These are phyloP conservation scores for Thalassarche chlororhynchos DNA, from an alignment of 2,113 vertebrate species.

Conservation along the genomic window DNA sequence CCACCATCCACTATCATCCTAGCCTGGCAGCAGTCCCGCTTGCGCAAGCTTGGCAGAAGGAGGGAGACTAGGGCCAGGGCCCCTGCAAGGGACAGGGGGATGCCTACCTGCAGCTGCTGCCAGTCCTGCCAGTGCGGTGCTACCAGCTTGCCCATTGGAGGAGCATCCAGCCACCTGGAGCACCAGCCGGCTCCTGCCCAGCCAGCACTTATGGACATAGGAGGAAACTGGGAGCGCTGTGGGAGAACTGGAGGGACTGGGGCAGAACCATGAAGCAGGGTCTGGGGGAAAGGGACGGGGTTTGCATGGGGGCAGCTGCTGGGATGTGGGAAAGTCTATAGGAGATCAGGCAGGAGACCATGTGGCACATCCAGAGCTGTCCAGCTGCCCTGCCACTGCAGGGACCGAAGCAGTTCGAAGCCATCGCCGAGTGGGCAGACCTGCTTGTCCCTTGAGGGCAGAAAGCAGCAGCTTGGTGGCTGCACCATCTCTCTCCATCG, in stretches of 20 bases:
- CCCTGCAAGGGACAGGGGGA: fast-evolving
- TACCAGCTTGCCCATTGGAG: fast-evolving
- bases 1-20: neutral
- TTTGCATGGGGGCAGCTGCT: neutral
- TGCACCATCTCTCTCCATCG: fast-evolving
- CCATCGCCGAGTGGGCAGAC: fast-evolving
- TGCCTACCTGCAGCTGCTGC: neutral
- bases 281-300: neutral
- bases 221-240: neutral
- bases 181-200: neutral
- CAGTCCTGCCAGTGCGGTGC: fast-evolving
- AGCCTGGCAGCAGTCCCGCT: neutral
- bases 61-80: neutral
- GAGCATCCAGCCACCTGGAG: neutral
- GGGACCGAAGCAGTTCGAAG: neutral
- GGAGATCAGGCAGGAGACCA: neutral
- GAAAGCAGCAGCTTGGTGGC: neutral
- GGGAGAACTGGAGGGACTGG: neutral
- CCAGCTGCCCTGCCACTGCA: slow-evolving; percentile 76
- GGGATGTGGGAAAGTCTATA: neutral
- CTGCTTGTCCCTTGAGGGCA: neutral
- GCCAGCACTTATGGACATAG: neutral
- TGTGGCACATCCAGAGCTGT: slow-evolving; percentile 79
- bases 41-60: neutral
- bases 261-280: neutral